Evolutionary conservation across 2,888 invertebrate species (phyloP), one percentile per base, ranked within the genome.

Genomic region (Sicus ferrugineus): DNA sequence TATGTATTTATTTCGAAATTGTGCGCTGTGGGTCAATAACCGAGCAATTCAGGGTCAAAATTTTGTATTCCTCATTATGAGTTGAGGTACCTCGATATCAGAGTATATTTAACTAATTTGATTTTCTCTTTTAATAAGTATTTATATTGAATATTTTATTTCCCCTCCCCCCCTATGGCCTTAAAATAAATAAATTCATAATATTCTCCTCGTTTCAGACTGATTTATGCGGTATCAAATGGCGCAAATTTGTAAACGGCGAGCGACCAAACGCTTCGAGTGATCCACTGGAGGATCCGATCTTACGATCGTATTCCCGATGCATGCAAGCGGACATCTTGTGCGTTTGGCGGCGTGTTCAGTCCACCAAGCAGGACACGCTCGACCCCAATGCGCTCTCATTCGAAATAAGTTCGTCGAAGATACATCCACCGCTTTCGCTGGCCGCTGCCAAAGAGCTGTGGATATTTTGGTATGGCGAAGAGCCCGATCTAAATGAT

Each of bases 381-480:
- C 82, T 81, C 73, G 84, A 85, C 81, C 83, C 86, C 72, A 83
- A 81, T 86, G 80, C 87, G 86, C 82, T 89, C 88, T 79, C 80
- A 73, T 85, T 80, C 78, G 85, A 84, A 75, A 83, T 83, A 73
- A 83, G 81, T 68, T 80, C 82, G 76, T 83, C 88, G 87, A 81
- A 87, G 88, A 83, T 85, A 82, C 90, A 90, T 82, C 92, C 92
- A 82, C 93, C 94, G 76, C 89, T 94, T 80, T 92, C 93, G 79
- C 89, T 94, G 78, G 90, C 92, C 84, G 92, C 94, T 81, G 92
- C 94, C 86, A 98, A 98, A 88, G 98, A 99, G 86, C 90, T 99
- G 73, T 99, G 98, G 98, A 94, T 99, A 86, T 99, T 99, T 89
- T 99, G 98, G 98, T 99, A 98, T 88, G 97, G 97, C 82, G 97